phyloP scores from a whole-genome alignment of 2,113 vertebrate species.

The Balaenoptera acutorostrata region DNA sequence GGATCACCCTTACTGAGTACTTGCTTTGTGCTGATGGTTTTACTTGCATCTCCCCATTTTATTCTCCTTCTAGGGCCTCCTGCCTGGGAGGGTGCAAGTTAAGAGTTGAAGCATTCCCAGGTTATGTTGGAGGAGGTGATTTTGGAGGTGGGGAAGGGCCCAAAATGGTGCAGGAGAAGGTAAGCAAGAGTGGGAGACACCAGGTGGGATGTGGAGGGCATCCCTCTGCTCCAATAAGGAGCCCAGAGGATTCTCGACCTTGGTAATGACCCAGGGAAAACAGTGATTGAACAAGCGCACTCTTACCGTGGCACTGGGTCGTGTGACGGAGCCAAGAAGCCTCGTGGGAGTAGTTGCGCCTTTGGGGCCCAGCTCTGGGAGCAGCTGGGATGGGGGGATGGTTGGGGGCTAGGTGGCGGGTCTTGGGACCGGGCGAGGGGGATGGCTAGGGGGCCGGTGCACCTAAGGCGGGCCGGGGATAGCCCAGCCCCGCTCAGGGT shows the following conservation, averaged over 20 bases:
- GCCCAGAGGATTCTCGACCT: neutral
- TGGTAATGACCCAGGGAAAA: neutral
- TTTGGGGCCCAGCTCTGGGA: neutral
- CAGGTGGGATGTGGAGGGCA: neutral
- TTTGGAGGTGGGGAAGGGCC: neutral
- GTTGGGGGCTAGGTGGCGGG: neutral
- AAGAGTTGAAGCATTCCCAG: neutral
- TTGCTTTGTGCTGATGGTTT: neutral
- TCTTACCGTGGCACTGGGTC: constrained; percentile 30
- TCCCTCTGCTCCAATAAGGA: neutral
- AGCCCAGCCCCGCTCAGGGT: neutral
- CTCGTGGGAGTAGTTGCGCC: constrained; percentile 1
- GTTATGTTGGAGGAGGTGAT: neutral
- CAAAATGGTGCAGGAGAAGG: neutral
- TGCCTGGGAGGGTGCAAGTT: neutral
- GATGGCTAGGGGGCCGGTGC: neutral
- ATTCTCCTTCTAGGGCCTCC: neutral
- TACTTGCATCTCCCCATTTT: neutral
- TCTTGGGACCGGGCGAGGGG: neutral
- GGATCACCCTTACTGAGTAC: neutral
- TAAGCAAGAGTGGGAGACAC: neutral
- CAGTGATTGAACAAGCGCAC: constrained; percentile 43
- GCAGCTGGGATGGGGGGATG: neutral
- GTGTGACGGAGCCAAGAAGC: neutral
- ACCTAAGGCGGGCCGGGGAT: neutral